Evolutionary conservation across 2,888 invertebrate genomes (phyloP).

Genomic region (Meghimatium bilineatum): DNA sequence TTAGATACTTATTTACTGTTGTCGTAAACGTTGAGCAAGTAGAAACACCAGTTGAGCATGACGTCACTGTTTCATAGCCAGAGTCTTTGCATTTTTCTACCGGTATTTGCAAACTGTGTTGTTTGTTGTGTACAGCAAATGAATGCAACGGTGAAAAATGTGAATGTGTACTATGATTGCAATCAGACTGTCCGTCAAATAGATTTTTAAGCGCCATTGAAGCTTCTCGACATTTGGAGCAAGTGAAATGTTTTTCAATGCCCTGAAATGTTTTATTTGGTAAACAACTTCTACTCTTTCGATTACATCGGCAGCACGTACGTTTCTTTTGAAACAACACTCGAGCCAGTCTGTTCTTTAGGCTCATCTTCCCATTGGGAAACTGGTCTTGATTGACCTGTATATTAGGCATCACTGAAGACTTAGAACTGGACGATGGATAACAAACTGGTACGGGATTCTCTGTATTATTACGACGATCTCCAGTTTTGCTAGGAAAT

Average conservation of each 20-base stretch:
- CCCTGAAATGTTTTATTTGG: constrained; percentile 43
- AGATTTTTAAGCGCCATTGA: constrained; percentile 27
- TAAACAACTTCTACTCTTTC: constrained; percentile 31
- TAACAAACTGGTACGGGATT: neutral
- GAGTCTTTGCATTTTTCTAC: constrained; percentile 31
- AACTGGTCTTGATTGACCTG: neutral
- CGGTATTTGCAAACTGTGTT: neutral
- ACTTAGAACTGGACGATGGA: neutral
- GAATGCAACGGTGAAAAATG: neutral
- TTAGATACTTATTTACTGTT: constrained; percentile 2
- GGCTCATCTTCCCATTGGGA: neutral
- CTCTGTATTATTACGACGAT: neutral
- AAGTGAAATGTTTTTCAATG: constrained; percentile 40
- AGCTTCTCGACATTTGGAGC: constrained; percentile 28
- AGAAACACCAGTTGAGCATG: constrained; percentile 37
- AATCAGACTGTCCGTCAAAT: neutral
- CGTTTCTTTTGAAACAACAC: constrained; percentile 36
- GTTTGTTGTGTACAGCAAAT: neutral
- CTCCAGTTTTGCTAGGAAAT: neutral
- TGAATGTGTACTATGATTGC: neutral
- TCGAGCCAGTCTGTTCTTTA: constrained; percentile 23
- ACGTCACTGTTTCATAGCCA: constrained; percentile 44
- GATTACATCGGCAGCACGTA: constrained; percentile 39
- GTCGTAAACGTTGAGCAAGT: constrained; percentile 14
- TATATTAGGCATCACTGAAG: neutral